Conservation (phyloP, 2,888 invertebrate species). For the Girardia tigrina region DNA sequence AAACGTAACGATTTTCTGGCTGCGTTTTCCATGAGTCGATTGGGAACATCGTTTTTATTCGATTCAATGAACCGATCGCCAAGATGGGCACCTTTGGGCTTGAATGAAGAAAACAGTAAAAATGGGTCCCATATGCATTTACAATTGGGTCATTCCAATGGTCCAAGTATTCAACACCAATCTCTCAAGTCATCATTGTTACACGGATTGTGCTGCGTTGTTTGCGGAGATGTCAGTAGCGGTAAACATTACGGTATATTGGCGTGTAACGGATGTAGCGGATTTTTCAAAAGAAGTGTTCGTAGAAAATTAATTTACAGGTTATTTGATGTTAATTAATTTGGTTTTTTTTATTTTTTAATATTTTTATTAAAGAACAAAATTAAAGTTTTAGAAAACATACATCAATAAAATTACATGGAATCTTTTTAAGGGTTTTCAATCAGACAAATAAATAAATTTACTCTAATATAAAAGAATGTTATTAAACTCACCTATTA, state of each 20-base stretch:
- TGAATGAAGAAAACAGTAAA: not conserved
- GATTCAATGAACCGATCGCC: not conserved
- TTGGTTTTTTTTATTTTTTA: not conserved
- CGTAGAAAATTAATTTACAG: conserved; percentile 88
- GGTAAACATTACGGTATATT: conserved; percentile 93
- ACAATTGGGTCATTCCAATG: not conserved
- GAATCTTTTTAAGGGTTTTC: not conserved
- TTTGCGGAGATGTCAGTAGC: conserved; percentile 87
- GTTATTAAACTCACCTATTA: no score
- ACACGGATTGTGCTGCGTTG: conserved; percentile 70
- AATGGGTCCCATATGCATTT: not conserved
- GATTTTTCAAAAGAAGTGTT: conserved; percentile 93
- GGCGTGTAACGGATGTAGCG: conserved; percentile 96
- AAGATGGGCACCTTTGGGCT: not conserved
- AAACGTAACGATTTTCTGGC: not conserved
- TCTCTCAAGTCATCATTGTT: not conserved
- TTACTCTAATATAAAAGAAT: no score
- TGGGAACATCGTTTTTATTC: not conserved
- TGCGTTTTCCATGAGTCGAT: conserved; percentile 6
- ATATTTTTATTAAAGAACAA: no score
- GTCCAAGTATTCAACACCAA: not conserved
- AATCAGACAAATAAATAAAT: no score
- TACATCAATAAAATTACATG: not conserved
- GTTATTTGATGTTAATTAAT: conserved; percentile 52
- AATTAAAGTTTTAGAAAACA: no score